Percentiles rank a stretch among this genome's conserved stretches.
These are phyloP conservation scores for Brenthis daphne DNA, from an alignment of 2,888 invertebrate species.

Conservation along the genomic window DNA sequence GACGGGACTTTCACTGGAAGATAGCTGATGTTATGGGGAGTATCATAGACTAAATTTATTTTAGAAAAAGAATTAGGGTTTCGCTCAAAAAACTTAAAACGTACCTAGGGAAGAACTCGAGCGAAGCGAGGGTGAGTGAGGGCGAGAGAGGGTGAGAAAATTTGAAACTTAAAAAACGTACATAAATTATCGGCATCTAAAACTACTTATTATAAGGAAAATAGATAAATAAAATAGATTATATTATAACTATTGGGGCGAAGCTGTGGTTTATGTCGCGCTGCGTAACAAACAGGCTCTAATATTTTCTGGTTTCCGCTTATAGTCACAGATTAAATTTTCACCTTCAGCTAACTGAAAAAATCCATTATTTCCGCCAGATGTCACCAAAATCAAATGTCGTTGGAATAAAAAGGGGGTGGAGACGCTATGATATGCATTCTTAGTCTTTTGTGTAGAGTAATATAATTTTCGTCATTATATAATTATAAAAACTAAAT, in stretches of 20 bases:
- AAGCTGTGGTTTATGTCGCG: constrained; percentile 9
- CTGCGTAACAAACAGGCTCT: constrained; percentile 35
- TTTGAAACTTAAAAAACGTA: too few relatives aligned
- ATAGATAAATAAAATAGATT: neutral
- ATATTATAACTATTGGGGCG: neutral
- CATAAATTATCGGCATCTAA: too few relatives aligned
- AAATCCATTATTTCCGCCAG: constrained; percentile 82
- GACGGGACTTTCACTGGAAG: too few relatives aligned
- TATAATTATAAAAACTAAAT: too few relatives aligned
- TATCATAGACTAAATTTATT: too few relatives aligned
- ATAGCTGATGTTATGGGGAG: too few relatives aligned
- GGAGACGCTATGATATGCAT: constrained; percentile 44
- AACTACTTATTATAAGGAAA: neutral
- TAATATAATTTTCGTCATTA: neutral
- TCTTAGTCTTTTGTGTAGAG: neutral
- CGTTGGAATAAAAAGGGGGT: constrained; percentile 53
- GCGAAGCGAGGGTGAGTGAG: too few relatives aligned
- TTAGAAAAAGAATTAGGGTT: too few relatives aligned
- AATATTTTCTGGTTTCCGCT: constrained; percentile 66
- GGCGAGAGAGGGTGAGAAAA: too few relatives aligned
- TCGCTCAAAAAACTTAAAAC: too few relatives aligned
- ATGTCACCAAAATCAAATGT: constrained; percentile 81
- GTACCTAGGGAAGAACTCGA: too few relatives aligned
- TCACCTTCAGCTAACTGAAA: constrained; percentile 83
- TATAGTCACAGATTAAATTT: constrained; percentile 79